These are phyloP conservation scores for Dolomedes plantarius DNA, from an alignment of 2,888 invertebrate genomes.

Conservation along the genomic window DNA sequence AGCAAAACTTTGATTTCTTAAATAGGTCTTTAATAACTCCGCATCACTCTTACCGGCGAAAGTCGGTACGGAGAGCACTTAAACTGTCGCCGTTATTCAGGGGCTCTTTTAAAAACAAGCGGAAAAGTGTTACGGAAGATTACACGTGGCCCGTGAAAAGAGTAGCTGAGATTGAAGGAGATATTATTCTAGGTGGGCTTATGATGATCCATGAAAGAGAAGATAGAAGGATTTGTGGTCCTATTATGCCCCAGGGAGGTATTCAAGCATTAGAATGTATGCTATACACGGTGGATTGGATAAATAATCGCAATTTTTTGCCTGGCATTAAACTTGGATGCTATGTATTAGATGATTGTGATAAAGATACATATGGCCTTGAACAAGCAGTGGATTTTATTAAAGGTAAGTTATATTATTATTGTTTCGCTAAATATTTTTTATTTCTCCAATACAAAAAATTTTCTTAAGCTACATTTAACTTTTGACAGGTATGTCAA, in stretches of 20 bases:
- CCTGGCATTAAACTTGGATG: slow-evolving; percentile 90
- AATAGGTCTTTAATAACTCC: neutral
- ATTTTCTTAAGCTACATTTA: no score
- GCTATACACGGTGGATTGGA: slow-evolving; percentile 90
- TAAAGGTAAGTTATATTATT: slow-evolving; percentile 83
- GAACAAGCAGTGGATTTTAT: slow-evolving; percentile 98
- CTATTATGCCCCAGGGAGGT: slow-evolving; percentile 93
- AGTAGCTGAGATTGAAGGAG: slow-evolving; percentile 91
- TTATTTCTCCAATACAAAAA: neutral
- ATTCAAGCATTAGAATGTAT: slow-evolving; percentile 90
- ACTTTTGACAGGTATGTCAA: no score
- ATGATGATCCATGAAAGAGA: slow-evolving; percentile 97
- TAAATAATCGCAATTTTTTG: slow-evolving; percentile 83
- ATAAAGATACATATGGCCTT: slow-evolving; percentile 95
- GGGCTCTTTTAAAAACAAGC: neutral
- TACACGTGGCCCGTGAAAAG: slow-evolving; percentile 87
- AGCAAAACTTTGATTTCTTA: neutral
- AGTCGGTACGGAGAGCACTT: neutral
- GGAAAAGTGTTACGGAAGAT: slow-evolving; percentile 7
- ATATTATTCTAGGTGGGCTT: slow-evolving; percentile 90
- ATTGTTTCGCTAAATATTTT: neutral
- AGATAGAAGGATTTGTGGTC: slow-evolving; percentile 91
- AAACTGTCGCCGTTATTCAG: neutral
- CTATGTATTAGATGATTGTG: slow-evolving; percentile 94
- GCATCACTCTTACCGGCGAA: slow-evolving; percentile 4